These are phyloP conservation scores for Ptycholaimellus sp. DNA, from an alignment of 2,888 invertebrate species.

Conservation along the genomic window DNA sequence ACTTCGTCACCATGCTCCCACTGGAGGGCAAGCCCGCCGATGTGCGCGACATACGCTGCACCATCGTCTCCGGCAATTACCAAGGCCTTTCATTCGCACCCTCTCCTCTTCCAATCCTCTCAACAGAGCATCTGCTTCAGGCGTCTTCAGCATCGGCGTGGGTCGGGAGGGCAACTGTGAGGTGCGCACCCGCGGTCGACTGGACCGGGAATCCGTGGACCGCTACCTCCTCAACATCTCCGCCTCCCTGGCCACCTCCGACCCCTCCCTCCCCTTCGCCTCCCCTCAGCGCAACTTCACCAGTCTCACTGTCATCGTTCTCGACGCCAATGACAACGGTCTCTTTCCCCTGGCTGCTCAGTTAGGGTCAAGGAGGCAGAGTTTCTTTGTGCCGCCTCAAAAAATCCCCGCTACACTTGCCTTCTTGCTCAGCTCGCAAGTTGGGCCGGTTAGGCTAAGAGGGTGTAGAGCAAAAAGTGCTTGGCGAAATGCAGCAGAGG, in stretches of 20 bases:
- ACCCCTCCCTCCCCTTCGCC: too few relatives aligned
- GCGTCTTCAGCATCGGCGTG: slow-evolving; percentile 17
- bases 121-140: slow-evolving; percentile 7
- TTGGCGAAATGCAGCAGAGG: too few relatives aligned
- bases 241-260: slow-evolving; percentile 10
- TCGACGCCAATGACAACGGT: slow-evolving; percentile 74
- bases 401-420: too few relatives aligned
- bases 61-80: slow-evolving; percentile 20
- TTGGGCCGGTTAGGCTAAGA: too few relatives aligned
- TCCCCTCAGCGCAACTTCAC: slow-evolving; percentile 17
- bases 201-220: slow-evolving; percentile 22
- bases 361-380: not conserved
- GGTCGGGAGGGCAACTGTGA: slow-evolving; percentile 19
- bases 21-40: slow-evolving; percentile 20
- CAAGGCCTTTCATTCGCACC: slow-evolving; percentile 8
- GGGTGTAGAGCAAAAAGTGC: too few relatives aligned
- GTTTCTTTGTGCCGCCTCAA: not conserved
- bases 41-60: slow-evolving; percentile 18
- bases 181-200: slow-evolving; percentile 15
- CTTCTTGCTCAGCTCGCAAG: too few relatives aligned
- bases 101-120: not conserved
- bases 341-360: too few relatives aligned
- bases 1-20: slow-evolving; percentile 16
- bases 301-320: slow-evolving; percentile 16
- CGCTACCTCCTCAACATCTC: slow-evolving; percentile 21